A percentile compares a stretch with the other conserved stretches of the same genome.
Evolutionary conservation across 2,113 vertebrate species (phyloP).

Genomic region (Baryphthengus martii): DNA sequence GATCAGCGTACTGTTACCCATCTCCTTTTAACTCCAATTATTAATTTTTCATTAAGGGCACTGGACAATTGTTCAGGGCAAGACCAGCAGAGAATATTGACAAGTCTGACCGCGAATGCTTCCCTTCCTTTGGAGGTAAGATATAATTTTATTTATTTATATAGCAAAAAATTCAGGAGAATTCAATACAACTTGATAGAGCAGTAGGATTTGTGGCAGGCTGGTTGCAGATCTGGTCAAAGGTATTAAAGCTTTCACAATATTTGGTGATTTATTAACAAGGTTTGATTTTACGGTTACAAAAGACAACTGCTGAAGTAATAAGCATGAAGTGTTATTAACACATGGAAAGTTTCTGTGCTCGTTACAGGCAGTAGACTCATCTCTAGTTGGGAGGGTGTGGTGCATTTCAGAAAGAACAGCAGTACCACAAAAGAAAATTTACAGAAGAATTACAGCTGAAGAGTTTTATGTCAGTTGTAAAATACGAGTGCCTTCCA

Average conservation of each 20-base stretch:
- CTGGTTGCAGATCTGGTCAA: slow-evolving; percentile 9
- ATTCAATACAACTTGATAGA: neutral
- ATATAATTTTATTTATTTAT: neutral
- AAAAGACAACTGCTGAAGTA: neutral
- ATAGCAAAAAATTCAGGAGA: neutral
- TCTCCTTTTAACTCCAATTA: neutral
- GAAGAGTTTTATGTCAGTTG: neutral
- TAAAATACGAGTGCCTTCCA: neutral
- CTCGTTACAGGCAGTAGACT: neutral
- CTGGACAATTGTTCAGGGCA: neutral
- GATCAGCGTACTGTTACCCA: neutral
- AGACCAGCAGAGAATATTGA: neutral
- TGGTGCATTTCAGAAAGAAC: neutral
- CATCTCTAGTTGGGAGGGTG: neutral
- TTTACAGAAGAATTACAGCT: neutral
- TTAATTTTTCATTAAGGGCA: neutral
- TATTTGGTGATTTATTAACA: slow-evolving; percentile 56
- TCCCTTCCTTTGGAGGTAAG: neutral
- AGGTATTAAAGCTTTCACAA: slow-evolving; percentile 49
- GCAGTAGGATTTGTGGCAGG: slow-evolving; percentile 8
- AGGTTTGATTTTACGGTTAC: neutral
- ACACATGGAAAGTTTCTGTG: neutral
- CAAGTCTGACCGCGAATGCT: neutral
- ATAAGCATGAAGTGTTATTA: neutral
- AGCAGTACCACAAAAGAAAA: neutral